Evolutionary conservation across 2,797 vertebrate genomes (phyloP), one percentile per base, ranked within the genome.

Genomic region (Gymnopithys bicolor): DNA sequence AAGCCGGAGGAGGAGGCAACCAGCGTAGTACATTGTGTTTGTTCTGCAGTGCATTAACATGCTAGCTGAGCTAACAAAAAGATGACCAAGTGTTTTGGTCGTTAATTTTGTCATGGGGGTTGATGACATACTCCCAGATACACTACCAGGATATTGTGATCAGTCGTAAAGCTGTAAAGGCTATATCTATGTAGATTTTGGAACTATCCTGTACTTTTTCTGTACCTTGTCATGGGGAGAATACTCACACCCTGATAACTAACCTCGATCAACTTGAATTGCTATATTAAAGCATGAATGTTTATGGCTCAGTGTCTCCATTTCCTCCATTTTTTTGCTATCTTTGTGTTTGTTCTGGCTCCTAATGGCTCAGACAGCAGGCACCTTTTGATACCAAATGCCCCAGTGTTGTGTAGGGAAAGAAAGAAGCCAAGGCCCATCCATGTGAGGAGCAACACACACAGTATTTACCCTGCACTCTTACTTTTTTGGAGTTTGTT

Each of bases 261-360:
- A 73, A 48, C 2, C 1, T 37, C 39, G 39, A 73, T 60, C 27
- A 41, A 4, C 55, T 91, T 60, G 59, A 94, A 56, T 67, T 60
- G 27, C 37, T 90, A 69, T 73, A 67, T 58, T 95, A 52, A 90
- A 94, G 48, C 53, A 45, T 51, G 51, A 92, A 60, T 73, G 73
- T 49, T 92, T 60, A 84, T 73, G 81, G 64, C 48, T 89, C 33
- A 27, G 25, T 76, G 77, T 95, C 91, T 74, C 33, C 1, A 25
- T 84, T 92, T 83, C 73, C 67, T 86, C 71, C 4, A 7, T 46
- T 95, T 77, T 87, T 87, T 76, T 21, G 28, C 53, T 75, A 9
- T 45, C 35, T 82, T 53, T 78, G 3, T 76, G 58, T 89, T 92
- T 95, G 23, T 75, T 97, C 93, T 87, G 87, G 45, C 73, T 94